Base-by-base conservation (phyloP, 1,140 invertebrate species). In the Lepidostoma basale region DNA sequence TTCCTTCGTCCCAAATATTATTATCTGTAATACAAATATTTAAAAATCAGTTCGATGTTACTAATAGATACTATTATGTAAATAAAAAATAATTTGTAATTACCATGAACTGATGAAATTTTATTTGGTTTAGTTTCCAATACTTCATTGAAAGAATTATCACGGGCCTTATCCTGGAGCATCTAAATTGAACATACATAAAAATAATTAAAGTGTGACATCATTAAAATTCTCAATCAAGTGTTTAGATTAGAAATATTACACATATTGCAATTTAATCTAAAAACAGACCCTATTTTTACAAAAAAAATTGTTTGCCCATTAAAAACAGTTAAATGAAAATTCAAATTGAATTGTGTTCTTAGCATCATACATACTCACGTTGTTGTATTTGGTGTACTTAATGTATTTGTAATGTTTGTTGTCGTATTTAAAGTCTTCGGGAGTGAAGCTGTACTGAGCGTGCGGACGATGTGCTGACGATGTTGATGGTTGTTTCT, bases 321-420 rank as follows among this genome's bases (percentile, higher is more conserved):
- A 30, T 8, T 60, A 40, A n/a, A 40, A 40, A 22, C 20, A 60
- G 9, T 22, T 30, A 30, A 1, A 6, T 6, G 3, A 8, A 52
- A 23, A 52, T 5, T n/a, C 1, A 2, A 1, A 3, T 23, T 23
- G 12, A 52, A 25, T 3, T 25, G 18, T 12, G 10, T 22, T 3
- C 22, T 23, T 25, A 25, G 10, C 22, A 23, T 26, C 5, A 14
- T 20, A 26, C 39, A 25, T 8, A 74, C 79, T 82, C 75, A 88
- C 88, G 83, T 91, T 90, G 74, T 84, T 85, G 71, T 87, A 88
- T 75, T 90, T 90, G 18, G 87, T 89, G 75, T 91, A 92, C 77
- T 91, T 91, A 72, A 91, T 87, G 75, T 91, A 91, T 74, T 91
- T 90, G 79, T 91, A 91, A 78, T 91, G 90, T 78, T 91, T 90